A percentile compares a stretch with the other conserved stretches of the same genome.
phyloP scores from a whole-genome alignment of 2,888 invertebrate species.

The Megalurothrips usitatus region DNA sequence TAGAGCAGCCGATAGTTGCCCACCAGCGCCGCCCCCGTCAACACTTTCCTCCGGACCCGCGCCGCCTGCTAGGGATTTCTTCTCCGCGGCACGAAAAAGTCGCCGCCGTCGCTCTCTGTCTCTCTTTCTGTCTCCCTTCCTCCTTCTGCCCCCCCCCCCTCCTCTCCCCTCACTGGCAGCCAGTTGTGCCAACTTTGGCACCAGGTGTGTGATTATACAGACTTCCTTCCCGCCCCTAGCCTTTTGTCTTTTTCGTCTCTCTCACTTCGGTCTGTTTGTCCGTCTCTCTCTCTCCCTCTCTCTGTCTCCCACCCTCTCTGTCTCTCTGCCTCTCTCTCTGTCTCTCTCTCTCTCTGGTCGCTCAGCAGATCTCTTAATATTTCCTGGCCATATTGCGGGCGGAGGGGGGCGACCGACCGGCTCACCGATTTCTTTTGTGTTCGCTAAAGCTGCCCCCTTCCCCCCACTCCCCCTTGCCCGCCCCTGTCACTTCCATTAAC shows the following conservation, averaged over 20 bases:
- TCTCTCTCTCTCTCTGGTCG: too few relatives aligned
- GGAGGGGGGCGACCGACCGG: neutral
- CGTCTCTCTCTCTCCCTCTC: too few relatives aligned
- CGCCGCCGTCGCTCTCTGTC: neutral
- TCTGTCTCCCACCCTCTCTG: too few relatives aligned
- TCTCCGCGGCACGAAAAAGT: too few relatives aligned
- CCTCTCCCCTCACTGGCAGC: neutral
- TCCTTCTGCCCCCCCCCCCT: neutral
- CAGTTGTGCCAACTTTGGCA: slow-evolving; percentile 11
- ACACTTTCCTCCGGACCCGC: too few relatives aligned
- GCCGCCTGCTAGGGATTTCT: too few relatives aligned
- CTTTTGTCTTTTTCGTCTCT: slow-evolving; percentile 5
- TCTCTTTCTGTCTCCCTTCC: neutral
- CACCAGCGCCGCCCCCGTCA: too few relatives aligned
- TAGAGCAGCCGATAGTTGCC: too few relatives aligned
- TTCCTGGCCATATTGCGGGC: slow-evolving; percentile 16
- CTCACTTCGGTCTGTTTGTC: too few relatives aligned
- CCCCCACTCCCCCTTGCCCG: neutral
- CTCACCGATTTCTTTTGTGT: slow-evolving; percentile 8
- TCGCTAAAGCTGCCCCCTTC: neutral
- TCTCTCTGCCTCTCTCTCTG: too few relatives aligned
- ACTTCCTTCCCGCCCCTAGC: neutral
- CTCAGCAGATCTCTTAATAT: slow-evolving; percentile 9
- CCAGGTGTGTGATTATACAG: slow-evolving; percentile 24
- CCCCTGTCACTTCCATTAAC: slow-evolving; percentile 14